phyloP scores from a whole-genome alignment of 1,140 invertebrate species.

The Euglossa dilemma region DNA sequence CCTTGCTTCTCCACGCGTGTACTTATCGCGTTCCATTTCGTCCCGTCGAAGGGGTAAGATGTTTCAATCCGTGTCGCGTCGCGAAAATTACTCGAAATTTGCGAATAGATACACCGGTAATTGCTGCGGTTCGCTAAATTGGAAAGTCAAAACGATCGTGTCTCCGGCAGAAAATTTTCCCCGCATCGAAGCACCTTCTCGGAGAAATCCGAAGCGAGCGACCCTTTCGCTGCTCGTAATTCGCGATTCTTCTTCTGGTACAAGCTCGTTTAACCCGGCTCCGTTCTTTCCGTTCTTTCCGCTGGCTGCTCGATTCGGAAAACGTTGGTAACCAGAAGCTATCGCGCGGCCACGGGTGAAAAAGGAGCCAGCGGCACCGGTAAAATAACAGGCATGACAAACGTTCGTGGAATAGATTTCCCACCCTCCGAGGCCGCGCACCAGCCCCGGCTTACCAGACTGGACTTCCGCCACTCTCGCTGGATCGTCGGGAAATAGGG shows the following conservation, averaged over 20 bases:
- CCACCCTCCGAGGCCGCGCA: constrained; percentile 56
- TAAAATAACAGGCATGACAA: constrained; percentile 74
- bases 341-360: constrained; percentile 65
- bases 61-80: background rate
- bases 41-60: background rate
- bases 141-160: constrained; percentile 22
- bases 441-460: constrained; percentile 60
- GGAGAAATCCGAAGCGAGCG: constrained; percentile 12
- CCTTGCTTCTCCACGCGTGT: too few species aligned
- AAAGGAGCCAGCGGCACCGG: constrained; percentile 67
- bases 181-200: background rate
- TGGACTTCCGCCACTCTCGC: constrained; percentile 68
- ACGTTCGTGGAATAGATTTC: constrained; percentile 71
- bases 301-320: background rate
- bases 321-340: constrained; percentile 60
- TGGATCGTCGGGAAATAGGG: constrained; percentile 54
- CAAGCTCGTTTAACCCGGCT: background rate
- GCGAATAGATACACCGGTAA: constrained; percentile 18
- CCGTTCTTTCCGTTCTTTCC: constrained; percentile 22
- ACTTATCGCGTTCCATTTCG: too few species aligned
- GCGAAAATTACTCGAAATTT: background rate
- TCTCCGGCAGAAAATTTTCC: constrained; percentile 44
- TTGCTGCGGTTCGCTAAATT: too few species aligned
- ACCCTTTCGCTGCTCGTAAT: constrained; percentile 51
- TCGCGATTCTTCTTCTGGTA: background rate